A percentile compares a stretch with the other conserved stretches of the same genome.
These are phyloP conservation scores for Hypomecis punctinalis DNA, from an alignment of 2,888 invertebrate genomes.

Conservation along the genomic window DNA sequence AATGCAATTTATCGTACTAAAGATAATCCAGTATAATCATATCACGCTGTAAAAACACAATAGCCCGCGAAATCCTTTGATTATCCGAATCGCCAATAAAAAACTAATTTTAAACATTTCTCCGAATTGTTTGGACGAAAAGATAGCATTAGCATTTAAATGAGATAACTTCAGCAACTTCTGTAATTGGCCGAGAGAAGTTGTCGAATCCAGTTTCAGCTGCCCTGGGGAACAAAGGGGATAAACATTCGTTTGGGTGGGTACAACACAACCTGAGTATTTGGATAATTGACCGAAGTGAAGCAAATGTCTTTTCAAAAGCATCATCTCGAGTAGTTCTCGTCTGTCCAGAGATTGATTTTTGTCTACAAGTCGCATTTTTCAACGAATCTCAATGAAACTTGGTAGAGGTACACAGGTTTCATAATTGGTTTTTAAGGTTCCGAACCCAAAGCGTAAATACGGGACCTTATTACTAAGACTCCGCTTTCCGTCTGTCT, in stretches of 20 bases:
- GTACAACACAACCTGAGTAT: background rate
- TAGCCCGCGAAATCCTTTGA: slow-evolving; percentile 24
- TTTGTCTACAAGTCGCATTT: no score
- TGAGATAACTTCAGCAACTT: slow-evolving; percentile 32
- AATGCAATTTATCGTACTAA: background rate
- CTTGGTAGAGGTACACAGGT: no score
- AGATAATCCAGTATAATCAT: background rate
- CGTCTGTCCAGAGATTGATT: no score
- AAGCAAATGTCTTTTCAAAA: no score
- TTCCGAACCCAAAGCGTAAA: no score
- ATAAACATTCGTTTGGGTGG: background rate
- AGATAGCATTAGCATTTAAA: slow-evolving; percentile 40
- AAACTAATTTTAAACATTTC: slow-evolving; percentile 39
- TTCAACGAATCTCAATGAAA: no score
- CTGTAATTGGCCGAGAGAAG: slow-evolving; percentile 30
- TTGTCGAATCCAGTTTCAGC: slow-evolving; percentile 22
- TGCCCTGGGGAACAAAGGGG: slow-evolving; percentile 16
- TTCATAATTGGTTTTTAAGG: no score
- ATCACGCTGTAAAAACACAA: slow-evolving; percentile 18
- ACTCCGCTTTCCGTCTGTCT: no score
- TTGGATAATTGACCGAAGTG: no score
- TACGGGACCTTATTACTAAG: no score
- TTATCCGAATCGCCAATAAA: slow-evolving; percentile 26
- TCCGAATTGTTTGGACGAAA: slow-evolving; percentile 30
- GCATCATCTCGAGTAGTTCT: no score